Conservation (phyloP, 2,888 invertebrate genomes). For the Marronus borbonicus region DNA sequence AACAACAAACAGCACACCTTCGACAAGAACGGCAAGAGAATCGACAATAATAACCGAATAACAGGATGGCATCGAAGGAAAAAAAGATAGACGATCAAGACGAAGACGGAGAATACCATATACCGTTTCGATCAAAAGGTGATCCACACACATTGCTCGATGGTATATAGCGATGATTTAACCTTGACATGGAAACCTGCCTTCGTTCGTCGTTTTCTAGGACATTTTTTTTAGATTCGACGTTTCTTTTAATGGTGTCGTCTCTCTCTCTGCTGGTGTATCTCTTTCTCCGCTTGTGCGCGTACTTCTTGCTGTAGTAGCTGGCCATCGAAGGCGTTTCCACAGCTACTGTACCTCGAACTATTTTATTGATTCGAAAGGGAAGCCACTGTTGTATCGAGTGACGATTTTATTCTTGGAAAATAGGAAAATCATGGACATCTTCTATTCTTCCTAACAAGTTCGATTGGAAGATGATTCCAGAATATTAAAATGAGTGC, state of each 20-base stretch:
- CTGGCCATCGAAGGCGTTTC: background rate
- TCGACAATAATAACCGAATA: background rate
- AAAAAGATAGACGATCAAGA: background rate
- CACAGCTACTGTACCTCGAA: constrained; percentile 1
- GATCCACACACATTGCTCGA: constrained; percentile 2
- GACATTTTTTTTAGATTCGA: constrained; percentile 35
- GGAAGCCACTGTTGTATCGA: background rate
- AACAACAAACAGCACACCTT: too few species aligned
- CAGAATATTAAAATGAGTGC: background rate
- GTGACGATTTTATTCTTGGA: background rate
- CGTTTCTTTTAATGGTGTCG: background rate
- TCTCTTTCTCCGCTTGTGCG: constrained; percentile 10
- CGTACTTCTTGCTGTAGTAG: background rate
- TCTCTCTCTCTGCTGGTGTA: background rate
- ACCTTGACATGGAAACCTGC: constrained; percentile 46
- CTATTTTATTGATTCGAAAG: constrained; percentile 15
- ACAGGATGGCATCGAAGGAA: background rate
- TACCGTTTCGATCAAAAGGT: constrained; percentile 29
- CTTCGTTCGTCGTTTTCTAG: constrained; percentile 37
- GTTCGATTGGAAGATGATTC: background rate
- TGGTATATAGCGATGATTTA: constrained; percentile 37
- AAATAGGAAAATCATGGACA: background rate
- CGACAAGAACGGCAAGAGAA: background rate
- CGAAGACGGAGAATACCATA: background rate
- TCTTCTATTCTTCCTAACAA: background rate